These are phyloP conservation scores for Sphyrna mokarran DNA, from an alignment of 2,113 vertebrate species.

Conservation along the genomic window DNA sequence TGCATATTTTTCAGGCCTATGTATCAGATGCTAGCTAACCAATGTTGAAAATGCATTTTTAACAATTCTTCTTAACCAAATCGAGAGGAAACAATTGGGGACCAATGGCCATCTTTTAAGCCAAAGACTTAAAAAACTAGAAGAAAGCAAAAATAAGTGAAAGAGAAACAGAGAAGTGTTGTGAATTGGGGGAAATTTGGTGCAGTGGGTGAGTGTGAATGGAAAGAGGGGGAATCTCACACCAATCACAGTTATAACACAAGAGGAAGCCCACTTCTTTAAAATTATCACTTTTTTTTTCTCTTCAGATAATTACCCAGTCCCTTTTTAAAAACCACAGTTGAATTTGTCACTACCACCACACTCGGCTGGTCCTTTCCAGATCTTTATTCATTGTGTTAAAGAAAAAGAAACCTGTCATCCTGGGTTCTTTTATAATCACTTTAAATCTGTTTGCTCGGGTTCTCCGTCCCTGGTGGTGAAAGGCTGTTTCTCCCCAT, in stretches of 20 bases:
- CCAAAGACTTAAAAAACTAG: background rate
- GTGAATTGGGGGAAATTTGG: background rate
- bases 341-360: background rate
- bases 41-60: background rate
- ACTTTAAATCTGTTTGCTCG: background rate
- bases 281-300: too few species aligned
- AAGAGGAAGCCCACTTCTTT: background rate
- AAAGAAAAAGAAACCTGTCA: background rate
- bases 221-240: background rate
- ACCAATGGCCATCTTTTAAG: background rate
- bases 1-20: background rate
- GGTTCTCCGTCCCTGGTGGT: background rate
- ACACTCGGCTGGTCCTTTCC: background rate
- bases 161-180: background rate
- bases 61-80: background rate
- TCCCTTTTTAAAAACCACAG: too few species aligned
- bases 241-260: background rate
- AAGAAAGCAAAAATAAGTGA: background rate
- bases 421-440: background rate
- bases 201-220: background rate
- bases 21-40: too few species aligned
- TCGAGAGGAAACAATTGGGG: background rate
- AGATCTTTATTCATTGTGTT: background rate
- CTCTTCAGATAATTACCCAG: too few species aligned
- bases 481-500: background rate